Base-by-base conservation (phyloP, 2,113 vertebrate genomes). In the Pelusios castaneus region DNA sequence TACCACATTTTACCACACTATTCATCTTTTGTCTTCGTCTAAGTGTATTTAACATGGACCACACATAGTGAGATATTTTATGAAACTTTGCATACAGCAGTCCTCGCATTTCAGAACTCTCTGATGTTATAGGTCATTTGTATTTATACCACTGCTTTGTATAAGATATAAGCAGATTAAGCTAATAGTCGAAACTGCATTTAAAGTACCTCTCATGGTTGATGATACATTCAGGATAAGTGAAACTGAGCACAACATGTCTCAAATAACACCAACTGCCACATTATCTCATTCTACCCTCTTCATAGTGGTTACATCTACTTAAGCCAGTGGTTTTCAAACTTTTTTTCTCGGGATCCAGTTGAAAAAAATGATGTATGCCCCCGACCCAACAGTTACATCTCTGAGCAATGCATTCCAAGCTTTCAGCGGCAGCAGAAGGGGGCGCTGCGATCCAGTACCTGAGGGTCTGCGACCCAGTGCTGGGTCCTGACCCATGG, bases 281-380 rank as follows among this genome's bases (percentile, higher is more conserved):
- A 76, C 82, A 95, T 93, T 94, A 94, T 81, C 91, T 96, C 92
- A 96, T 56, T 63, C 91, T 82, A 8, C 83, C 34, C 58, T 85
- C 89, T 91, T 94, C 81, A 78, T 73, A 80, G 60, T 24, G 83
- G 92, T 95, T 88, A 91, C 90, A 91, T 84, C 84, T 88, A 56
- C 73, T 88, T 80, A 89, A 89, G 54, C 82, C 63, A 80, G n/a
- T n/a, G n/a, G n/a, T n/a, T n/a, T n/a, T n/a, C n/a, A n/a, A n/a
- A n/a, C n/a, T n/a, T n/a, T n/a, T n/a, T n/a, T n/a, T n/a, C n/a
- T n/a, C n/a, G n/a, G n/a, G n/a, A n/a, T n/a, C n/a, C n/a, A n/a
- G n/a, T n/a, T n/a, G n/a, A n/a, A n/a, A n/a, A n/a, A n/a, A n/a
- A n/a, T n/a, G n/a, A n/a, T n/a, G n/a, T n/a, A n/a, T n/a, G n/a